These are phyloP conservation scores for Siphamia tubifer DNA, from an alignment of 2,113 vertebrate genomes.

Conservation along the genomic window DNA sequence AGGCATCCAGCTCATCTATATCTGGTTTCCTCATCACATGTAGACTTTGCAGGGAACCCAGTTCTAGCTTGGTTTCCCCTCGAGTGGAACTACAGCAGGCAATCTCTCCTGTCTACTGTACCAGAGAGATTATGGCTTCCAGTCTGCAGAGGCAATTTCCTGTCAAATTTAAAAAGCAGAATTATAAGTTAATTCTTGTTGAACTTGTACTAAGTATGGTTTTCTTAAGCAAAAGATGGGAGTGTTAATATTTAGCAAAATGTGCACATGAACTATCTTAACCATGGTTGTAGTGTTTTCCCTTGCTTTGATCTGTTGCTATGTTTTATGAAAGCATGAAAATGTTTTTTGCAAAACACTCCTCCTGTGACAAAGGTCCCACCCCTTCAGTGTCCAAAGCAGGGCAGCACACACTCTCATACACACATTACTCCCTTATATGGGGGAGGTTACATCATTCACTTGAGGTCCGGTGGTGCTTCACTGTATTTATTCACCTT, in stretches of 20 bases:
- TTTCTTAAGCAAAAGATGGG: background rate
- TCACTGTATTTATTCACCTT: constrained; percentile 81
- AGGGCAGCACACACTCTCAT: constrained; percentile 69
- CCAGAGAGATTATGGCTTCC: constrained; percentile 8
- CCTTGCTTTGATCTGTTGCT: too few relatives aligned
- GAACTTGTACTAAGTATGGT: background rate
- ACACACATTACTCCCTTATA: constrained; percentile 71
- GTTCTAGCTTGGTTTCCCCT: constrained; percentile 25
- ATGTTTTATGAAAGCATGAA: constrained; percentile 33
- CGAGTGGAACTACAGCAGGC: constrained; percentile 33
- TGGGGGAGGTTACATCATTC: constrained; percentile 83
- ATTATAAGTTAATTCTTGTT: background rate
- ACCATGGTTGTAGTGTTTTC: background rate
- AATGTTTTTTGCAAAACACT: constrained; percentile 41
- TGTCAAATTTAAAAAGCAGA: background rate
- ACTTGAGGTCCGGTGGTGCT: constrained; percentile 70
- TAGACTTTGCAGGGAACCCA: constrained; percentile 13
- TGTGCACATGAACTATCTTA: background rate
- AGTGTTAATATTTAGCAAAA: background rate
- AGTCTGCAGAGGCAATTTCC: constrained; percentile 17
- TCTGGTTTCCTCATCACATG: constrained; percentile 67
- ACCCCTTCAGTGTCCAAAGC: constrained; percentile 75
- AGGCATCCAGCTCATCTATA: constrained; percentile 36
- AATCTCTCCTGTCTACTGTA: constrained; percentile 10
- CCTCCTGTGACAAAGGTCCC: constrained; percentile 48